Conservation (phyloP, 2,113 vertebrate genomes). For the Pseudorhombus dupliciocellatus region DNA sequence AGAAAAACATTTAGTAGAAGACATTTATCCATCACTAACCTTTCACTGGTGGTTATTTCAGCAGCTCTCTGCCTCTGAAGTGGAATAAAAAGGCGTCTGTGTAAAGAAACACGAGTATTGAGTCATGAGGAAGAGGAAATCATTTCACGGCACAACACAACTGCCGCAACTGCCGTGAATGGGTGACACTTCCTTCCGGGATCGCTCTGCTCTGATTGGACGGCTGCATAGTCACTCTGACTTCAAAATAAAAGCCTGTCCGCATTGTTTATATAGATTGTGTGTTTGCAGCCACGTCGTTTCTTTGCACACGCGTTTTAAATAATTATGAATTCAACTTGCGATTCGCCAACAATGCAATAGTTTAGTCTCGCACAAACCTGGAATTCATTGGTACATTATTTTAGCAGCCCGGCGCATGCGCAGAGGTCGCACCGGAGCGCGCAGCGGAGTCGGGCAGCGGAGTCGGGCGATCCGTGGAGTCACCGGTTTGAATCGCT, state of each 20-base stretch:
- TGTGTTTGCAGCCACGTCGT: background rate
- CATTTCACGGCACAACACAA: constrained; percentile 42
- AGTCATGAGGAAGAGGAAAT: constrained; percentile 58
- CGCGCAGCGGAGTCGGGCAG: constrained; percentile 71
- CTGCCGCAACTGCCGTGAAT: constrained; percentile 37
- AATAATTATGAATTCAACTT: background rate
- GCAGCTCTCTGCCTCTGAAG: background rate
- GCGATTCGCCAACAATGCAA: background rate
- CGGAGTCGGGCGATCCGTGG: constrained; percentile 50
- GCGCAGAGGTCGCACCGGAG: constrained; percentile 42
- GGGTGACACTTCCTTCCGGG: constrained; percentile 73
- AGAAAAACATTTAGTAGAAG: background rate
- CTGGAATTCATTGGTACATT: background rate
- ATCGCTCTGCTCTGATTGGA: constrained; percentile 66
- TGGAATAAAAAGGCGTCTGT: background rate
- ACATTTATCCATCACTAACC: constrained; percentile 44
- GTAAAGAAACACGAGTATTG: constrained; percentile 22
- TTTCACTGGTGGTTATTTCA: background rate
- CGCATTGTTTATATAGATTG: rapidly evolving
- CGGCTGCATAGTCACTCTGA: rapidly evolving
- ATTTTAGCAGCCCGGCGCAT: constrained; percentile 43
- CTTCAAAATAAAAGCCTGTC: constrained; percentile 60
- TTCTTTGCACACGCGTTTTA: background rate
- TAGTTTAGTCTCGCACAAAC: background rate
- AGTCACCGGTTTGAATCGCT: background rate